Evolutionary conservation across 2,797 vertebrate species (phyloP), one percentile per base, ranked within the genome.

Genomic region (Cyclura pinguis): DNA sequence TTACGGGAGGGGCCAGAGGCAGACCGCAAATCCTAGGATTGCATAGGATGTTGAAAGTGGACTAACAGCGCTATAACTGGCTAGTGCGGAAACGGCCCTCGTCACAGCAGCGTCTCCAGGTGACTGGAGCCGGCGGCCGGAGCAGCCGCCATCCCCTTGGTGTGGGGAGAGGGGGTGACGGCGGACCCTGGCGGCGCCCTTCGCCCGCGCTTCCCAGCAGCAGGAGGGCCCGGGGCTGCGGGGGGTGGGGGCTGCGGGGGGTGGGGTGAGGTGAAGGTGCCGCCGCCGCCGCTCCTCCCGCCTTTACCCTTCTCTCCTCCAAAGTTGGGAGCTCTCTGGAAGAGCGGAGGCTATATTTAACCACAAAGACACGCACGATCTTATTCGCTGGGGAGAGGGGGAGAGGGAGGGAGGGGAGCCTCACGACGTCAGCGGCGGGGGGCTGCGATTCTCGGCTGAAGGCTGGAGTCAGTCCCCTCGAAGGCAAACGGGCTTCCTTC

Each of bases 271-370:
- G 4, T 4, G 57, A 57, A 3, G 72, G 13, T 1, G 69, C 69
- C 35, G 38, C 55, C 4, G 42, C 38, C 16, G 80, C 0, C 24
- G 13, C 7, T 5, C 7, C 83, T 1, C 42, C 2, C 64, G 73
- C 82, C 59, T 82, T 27, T 89, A 88, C 80, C 92, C 87, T 73
- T 80, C 88, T 86, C 88, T 85, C 14, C 67, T 16, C 90, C 27
- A 1, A 18, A 87, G 22, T 83, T 0, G 6, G 67, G 84, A 73
- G 35, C 91, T 47, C 35, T 27, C 4, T 69, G 67, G 0, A 0
- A 87, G 88, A 29, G 80, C 27, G 6, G 0, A 0, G 2, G 76
- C 93, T 91, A 80, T 95, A 92, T 96, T 95, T 95, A 94, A 90
- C 77, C 73, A 32, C 92, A 76, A 74, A 59, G 69, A 74, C 92